phyloP scores from a whole-genome alignment of 2,113 vertebrate species.

The Siniperca knerii region DNA sequence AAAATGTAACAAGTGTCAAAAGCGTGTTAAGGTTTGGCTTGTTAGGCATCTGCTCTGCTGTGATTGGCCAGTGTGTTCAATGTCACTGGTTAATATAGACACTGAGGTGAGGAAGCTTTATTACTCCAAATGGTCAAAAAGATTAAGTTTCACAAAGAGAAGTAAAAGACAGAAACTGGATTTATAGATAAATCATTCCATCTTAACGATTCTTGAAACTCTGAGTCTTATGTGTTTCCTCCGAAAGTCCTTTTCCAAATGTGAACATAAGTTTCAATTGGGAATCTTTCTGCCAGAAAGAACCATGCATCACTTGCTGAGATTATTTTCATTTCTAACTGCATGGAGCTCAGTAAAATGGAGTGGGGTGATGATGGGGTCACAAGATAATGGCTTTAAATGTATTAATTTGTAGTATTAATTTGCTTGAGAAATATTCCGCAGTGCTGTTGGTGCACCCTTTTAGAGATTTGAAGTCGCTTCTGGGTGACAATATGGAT shows the following conservation, averaged over 20 bases:
- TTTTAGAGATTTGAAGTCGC: neutral
- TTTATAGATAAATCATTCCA: neutral
- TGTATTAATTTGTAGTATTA: neutral
- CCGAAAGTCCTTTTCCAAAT: neutral
- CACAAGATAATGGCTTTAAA: neutral
- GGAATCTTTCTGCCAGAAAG: neutral
- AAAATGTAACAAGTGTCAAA: no score
- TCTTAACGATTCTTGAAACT: neutral
- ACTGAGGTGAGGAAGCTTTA: neutral
- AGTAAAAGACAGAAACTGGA: neutral
- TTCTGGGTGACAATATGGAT: neutral
- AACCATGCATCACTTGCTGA: neutral
- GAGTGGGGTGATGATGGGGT: conserved; percentile 15
- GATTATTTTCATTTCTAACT: neutral
- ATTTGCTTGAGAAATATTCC: conserved; percentile 1
- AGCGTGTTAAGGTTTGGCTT: no score
- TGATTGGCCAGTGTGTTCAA: neutral
- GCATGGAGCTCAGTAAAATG: neutral
- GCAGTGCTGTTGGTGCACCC: neutral
- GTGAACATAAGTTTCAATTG: neutral
- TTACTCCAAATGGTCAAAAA: neutral
- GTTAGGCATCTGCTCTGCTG: neutral
- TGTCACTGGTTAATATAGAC: neutral
- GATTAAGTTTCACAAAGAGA: neutral
- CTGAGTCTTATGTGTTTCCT: neutral